A percentile compares a stretch with the other conserved stretches of the same genome.
phyloP scores from a whole-genome alignment of 92 coral and sea anemone genomes.

The Parazoanthus darwini region DNA sequence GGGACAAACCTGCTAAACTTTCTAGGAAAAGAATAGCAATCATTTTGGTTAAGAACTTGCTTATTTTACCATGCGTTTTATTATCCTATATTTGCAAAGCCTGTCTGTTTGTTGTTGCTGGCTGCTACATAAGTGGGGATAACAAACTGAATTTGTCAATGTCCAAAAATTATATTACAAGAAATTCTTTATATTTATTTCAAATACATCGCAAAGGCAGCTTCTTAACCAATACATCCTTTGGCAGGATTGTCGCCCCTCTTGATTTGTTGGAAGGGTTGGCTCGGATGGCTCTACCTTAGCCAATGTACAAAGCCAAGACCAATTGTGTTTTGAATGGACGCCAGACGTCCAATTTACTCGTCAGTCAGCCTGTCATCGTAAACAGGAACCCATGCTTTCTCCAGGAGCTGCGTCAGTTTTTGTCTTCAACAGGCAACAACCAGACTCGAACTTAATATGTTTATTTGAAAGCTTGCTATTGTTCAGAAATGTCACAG shows the following conservation, averaged over 20 bases:
- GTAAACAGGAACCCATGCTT: constrained; percentile 46
- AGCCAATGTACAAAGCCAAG: neutral
- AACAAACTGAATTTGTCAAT: too few species aligned
- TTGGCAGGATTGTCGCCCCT: constrained; percentile 2
- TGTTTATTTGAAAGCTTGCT: too few species aligned
- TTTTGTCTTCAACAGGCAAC: neutral
- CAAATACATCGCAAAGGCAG: neutral
- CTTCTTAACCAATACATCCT: neutral
- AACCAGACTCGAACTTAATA: too few species aligned
- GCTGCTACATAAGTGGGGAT: too few species aligned
- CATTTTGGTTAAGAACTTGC: constrained; percentile 12
- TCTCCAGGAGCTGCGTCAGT: neutral
- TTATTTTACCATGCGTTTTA: too few species aligned
- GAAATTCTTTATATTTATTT: too few species aligned
- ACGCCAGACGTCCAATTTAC: constrained; percentile 40
- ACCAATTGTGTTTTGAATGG: constrained; percentile 8
- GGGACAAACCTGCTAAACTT: constrained; percentile 8
- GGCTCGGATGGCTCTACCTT: neutral
- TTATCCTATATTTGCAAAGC: too few species aligned
- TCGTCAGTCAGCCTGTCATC: constrained; percentile 43
- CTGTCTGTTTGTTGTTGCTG: too few species aligned
- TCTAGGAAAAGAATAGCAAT: constrained; percentile 17
- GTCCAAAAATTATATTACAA: too few species aligned
- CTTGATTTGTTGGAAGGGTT: neutral
- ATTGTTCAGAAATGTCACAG: too few species aligned